phyloP scores from a whole-genome alignment of 1,140 invertebrate species.

The Drosophila simulans region DNA sequence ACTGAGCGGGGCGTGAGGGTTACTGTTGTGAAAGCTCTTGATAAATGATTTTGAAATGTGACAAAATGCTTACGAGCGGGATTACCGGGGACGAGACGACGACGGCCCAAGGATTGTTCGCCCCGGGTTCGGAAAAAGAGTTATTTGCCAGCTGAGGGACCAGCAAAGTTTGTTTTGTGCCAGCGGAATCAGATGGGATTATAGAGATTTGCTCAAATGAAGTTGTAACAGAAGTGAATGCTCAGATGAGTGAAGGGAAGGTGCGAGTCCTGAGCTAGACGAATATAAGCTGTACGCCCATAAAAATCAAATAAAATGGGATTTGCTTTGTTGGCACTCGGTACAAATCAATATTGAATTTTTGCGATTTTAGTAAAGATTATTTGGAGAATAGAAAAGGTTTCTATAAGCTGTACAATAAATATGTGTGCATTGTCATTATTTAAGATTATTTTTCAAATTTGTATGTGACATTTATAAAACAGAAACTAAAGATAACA shows the following conservation, averaged over 20 bases:
- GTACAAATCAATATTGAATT: not conserved
- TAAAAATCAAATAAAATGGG: conserved; percentile 10
- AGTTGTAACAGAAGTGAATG: conserved; percentile 52
- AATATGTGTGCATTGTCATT: too few species aligned
- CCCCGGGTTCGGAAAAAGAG: conserved; percentile 42
- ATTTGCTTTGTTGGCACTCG: conserved; percentile 9
- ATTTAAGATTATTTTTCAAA: too few species aligned
- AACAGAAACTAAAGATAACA: too few species aligned
- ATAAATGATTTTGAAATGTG: conserved; percentile 83
- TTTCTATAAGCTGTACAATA: not conserved
- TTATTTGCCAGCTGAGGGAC: conserved; percentile 34
- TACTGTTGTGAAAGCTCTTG: conserved; percentile 79
- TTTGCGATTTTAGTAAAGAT: not conserved
- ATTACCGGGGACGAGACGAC: conserved; percentile 61
- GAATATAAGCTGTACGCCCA: conserved; percentile 1
- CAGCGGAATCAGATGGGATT: conserved; percentile 54
- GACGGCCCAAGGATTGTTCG: conserved; percentile 29
- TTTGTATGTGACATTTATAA: too few species aligned
- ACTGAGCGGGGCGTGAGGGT: conserved; percentile 54
- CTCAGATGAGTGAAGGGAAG: not conserved
- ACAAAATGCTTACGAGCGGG: conserved; percentile 82
- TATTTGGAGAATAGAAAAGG: not conserved
- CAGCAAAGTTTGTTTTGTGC: conserved; percentile 28
- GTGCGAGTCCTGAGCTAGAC: not conserved
- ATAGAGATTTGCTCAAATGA: conserved; percentile 64